Conservation (phyloP, 2,113 vertebrate species). For the Otocyon megalotis region DNA sequence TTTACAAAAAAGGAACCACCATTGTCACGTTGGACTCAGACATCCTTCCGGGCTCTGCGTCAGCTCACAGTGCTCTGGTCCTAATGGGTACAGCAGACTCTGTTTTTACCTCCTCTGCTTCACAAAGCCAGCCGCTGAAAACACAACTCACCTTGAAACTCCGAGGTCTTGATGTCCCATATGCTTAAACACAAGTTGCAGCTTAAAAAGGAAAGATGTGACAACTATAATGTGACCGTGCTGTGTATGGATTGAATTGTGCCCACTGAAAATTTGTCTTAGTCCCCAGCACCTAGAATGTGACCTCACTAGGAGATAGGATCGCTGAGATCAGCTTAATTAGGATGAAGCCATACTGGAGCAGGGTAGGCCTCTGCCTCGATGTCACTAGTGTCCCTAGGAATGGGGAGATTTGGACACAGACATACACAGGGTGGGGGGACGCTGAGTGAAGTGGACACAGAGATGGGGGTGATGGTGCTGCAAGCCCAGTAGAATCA, state of each 20-base stretch:
- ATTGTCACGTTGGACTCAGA: not conserved
- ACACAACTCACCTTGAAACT: not conserved
- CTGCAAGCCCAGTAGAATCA: not conserved
- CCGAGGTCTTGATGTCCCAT: not conserved
- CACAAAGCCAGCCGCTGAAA: not conserved
- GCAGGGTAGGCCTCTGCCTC: not conserved
- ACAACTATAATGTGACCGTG: not conserved
- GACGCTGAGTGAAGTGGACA: accelerated
- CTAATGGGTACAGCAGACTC: not conserved
- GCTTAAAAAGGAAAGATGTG: not conserved
- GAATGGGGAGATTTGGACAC: not conserved
- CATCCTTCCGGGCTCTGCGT: not conserved
- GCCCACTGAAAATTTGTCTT: not conserved
- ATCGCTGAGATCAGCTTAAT: not conserved
- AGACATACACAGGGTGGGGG: too few species aligned
- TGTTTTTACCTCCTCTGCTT: not conserved
- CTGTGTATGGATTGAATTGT: too few species aligned
- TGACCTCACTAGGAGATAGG: not conserved
- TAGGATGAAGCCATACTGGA: not conserved
- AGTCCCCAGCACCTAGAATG: not conserved
- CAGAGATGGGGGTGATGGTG: accelerated
- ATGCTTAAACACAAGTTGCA: not conserved
- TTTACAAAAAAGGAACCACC: not conserved
- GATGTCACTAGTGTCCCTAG: not conserved
- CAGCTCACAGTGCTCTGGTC: not conserved